Base-by-base conservation (phyloP, 2,888 invertebrate species). In the Lycocerus yunnanus region DNA sequence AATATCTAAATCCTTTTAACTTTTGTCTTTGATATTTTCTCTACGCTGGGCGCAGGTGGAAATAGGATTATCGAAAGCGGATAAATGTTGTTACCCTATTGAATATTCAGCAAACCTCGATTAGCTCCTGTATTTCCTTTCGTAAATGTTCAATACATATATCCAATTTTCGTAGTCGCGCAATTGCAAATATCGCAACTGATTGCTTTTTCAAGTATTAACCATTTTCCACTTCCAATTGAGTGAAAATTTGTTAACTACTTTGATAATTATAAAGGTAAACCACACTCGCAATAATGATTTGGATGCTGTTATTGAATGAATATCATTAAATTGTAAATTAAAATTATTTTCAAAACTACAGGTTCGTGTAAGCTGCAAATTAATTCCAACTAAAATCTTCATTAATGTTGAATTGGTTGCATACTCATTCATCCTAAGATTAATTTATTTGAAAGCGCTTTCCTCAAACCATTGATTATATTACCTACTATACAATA, bases 41-140 rank as follows among this genome's bases (percentile, higher is more conserved):
- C 27, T 16, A 43, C n/a, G 18, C 24, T 61, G 72, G 72, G 27
- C 73, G 20, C 73, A 69, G 73, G 69, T 69, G 73, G 69, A 69
- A 69, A 73, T 69, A 69, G 65, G 73, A 73, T 73, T 73, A 73
- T 69, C 66, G 27, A 63, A 66, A 69, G 69, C 69, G 69, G 69
- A 73, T 73, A 66, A 68, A 59, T 60, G 73, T 69, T 69, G 73
- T 66, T 73, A 66, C 68, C 65, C 73, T 58, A 69, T 73, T 73
- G 69, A 69, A 69, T 69, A 69, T 73, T 73, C 73, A 73, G 67
- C 66, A 43, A 58, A 67, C 71, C 66, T 66, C 60, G 59, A 71
- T 71, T 71, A 71, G 71, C 67, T 16, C 10, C 16, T 27, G 58
- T 58, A 60, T 66, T 66, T 71, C 66, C 58, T 58, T 63, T 16